Conservation (phyloP, 2,888 invertebrate genomes). For the Xylophagus ater region DNA sequence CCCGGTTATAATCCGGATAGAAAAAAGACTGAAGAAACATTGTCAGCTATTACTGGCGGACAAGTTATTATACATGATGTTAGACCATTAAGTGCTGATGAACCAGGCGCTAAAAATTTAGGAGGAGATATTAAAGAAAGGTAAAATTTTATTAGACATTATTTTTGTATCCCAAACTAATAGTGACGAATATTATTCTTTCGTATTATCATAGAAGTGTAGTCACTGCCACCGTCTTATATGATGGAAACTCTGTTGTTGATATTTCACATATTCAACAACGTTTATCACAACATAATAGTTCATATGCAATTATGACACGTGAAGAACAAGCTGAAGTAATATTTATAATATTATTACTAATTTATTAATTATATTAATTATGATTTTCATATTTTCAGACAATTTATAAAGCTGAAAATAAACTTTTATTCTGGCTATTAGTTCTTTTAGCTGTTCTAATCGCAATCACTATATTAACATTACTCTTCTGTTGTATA, state of each 20-base stretch:
- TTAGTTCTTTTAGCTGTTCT: constrained; percentile 64
- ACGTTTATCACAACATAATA: constrained; percentile 42
- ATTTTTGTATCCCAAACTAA: background rate
- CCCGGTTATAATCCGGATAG: constrained; percentile 66
- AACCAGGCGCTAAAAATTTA: constrained; percentile 46
- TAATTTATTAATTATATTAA: background rate
- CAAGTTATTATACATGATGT: constrained; percentile 65
- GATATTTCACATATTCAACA: constrained; percentile 62
- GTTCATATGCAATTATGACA: constrained; percentile 34
- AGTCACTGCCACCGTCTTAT: constrained; percentile 58
- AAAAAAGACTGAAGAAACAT: constrained; percentile 58
- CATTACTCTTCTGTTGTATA: constrained; percentile 69
- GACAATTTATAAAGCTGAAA: constrained; percentile 62
- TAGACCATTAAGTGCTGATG: constrained; percentile 50
- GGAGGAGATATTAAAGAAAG: constrained; percentile 46
- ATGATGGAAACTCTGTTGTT: constrained; percentile 53
- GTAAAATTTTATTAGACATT: constrained; percentile 30
- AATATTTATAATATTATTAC: constrained; percentile 17
- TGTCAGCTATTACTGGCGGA: constrained; percentile 68
- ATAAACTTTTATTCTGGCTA: constrained; percentile 64
- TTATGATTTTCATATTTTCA: constrained; percentile 37
- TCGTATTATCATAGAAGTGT: constrained; percentile 47
- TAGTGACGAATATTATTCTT: constrained; percentile 4
- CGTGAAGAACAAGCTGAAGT: constrained; percentile 31
- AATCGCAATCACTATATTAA: constrained; percentile 57